Percentiles rank a stretch among this genome's conserved stretches.
Conservation (phyloP, 2,888 invertebrate species). For the Cheiracanthium punctorium region DNA sequence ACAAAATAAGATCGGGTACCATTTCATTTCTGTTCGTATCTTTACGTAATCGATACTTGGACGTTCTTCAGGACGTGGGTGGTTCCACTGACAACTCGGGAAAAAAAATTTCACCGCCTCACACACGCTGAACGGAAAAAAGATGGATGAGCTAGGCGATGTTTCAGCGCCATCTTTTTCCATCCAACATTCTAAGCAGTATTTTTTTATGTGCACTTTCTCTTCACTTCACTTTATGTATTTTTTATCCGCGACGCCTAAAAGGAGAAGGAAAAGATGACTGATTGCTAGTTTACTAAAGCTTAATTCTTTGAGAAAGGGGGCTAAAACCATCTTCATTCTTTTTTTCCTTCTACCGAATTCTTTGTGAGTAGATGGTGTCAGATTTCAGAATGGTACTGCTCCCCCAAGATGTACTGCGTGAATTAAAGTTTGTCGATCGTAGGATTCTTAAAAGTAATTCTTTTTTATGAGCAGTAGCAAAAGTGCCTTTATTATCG, state of each 20-base stretch:
- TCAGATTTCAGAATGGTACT: conserved; percentile 32
- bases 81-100: conserved; percentile 36
- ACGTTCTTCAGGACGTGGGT: conserved; percentile 53
- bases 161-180: conserved; percentile 58
- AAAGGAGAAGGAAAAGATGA: conserved; percentile 53
- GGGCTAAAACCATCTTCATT: conserved; percentile 24
- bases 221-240: conserved; percentile 14
- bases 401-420: not conserved
- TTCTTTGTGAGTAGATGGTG: conserved; percentile 28
- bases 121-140: conserved; percentile 33
- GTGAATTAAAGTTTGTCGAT: not conserved
- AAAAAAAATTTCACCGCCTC: conserved; percentile 36
- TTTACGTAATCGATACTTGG: conserved; percentile 57
- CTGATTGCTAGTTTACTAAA: conserved; percentile 62
- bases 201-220: conserved; percentile 15
- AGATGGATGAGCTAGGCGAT: conserved; percentile 65
- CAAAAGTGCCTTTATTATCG: not conserved
- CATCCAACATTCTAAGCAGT: not conserved
- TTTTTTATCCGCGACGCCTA: conserved; percentile 23
- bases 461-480: conserved; percentile 14
- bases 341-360: conserved; percentile 20
- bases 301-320: conserved; percentile 62
- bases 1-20: conserved; percentile 30
- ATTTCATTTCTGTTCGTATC: conserved; percentile 46
- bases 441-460: not conserved